These are phyloP conservation scores for Lagria hirta DNA, from an alignment of 2,888 invertebrate species.

Conservation along the genomic window DNA sequence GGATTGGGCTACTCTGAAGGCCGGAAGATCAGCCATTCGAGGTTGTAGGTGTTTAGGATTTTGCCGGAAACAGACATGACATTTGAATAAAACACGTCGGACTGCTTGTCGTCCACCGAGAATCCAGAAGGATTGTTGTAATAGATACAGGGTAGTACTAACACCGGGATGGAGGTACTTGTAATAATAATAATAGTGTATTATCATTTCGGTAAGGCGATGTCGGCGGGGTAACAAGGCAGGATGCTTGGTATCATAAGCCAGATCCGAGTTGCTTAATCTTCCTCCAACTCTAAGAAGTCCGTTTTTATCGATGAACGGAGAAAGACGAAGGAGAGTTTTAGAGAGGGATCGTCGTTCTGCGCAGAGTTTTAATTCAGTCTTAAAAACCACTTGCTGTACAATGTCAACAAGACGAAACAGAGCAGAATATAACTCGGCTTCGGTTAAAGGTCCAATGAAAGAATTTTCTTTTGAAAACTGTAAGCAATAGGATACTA, in stretches of 20 bases:
- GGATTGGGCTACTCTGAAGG: conserved; percentile 10
- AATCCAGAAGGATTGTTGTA: conserved; percentile 5
- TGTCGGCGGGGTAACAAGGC: conserved; percentile 11
- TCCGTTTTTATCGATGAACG: conserved; percentile 8
- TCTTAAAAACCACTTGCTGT: neutral
- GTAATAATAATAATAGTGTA: too few relatives aligned
- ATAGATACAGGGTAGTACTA: neutral
- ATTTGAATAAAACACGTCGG: conserved; percentile 1
- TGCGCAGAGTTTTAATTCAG: neutral
- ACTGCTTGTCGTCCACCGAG: conserved; percentile 15
- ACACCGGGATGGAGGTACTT: neutral
- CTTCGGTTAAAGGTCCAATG: neutral
- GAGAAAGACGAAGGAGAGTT: neutral
- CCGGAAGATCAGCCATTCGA: conserved; percentile 21
- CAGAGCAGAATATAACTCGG: neutral
- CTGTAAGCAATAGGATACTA: conserved; percentile 2
- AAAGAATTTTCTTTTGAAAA: neutral
- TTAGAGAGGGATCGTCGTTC: neutral
- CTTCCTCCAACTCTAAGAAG: conserved; percentile 15
- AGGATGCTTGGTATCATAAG: conserved; percentile 15
- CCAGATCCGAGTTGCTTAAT: conserved; percentile 4
- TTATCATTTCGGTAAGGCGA: conserved; percentile 6
- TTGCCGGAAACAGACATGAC: conserved; percentile 6
- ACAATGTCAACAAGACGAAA: neutral
- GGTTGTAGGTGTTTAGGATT: conserved; percentile 1